Conservation (phyloP, 2,797 vertebrate genomes). For the Syngnathus rostellatus region DNA sequence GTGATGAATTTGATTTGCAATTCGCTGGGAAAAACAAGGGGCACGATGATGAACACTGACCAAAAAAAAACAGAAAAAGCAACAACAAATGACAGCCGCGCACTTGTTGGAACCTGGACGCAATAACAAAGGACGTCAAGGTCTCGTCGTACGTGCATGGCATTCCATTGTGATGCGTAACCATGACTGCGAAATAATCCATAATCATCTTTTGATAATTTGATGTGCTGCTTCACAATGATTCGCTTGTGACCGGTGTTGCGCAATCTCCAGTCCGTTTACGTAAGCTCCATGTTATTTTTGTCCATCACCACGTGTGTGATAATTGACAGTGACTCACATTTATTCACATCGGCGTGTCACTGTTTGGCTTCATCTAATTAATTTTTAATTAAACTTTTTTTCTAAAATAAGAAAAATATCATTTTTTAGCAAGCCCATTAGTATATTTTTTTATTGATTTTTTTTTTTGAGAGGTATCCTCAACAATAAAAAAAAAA, state of each 20-base stretch:
- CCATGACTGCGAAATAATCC: background rate
- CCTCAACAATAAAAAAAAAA: background rate
- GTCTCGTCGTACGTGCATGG: background rate
- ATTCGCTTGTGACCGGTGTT: slow-evolving; percentile 13
- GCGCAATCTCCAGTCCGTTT: background rate
- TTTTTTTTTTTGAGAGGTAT: too few species aligned
- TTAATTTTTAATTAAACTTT: too few species aligned
- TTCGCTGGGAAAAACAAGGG: too few species aligned
- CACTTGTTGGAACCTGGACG: too few species aligned
- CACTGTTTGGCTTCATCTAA: too few species aligned
- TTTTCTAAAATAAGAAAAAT: too few species aligned
- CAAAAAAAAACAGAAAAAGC: background rate
- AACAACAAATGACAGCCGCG: background rate
- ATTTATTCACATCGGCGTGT: too few species aligned
- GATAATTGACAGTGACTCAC: background rate
- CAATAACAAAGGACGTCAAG: background rate
- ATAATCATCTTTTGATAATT: background rate
- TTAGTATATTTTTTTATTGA: too few species aligned
- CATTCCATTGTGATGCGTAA: background rate
- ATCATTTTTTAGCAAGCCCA: too few species aligned
- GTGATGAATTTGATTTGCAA: too few species aligned
- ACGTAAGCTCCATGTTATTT: background rate
- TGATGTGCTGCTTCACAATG: background rate
- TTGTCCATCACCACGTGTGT: background rate
- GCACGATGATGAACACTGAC: too few species aligned